These are phyloP conservation scores for Muscicapa striata DNA, from an alignment of 2,797 vertebrate species.

Conservation along the genomic window DNA sequence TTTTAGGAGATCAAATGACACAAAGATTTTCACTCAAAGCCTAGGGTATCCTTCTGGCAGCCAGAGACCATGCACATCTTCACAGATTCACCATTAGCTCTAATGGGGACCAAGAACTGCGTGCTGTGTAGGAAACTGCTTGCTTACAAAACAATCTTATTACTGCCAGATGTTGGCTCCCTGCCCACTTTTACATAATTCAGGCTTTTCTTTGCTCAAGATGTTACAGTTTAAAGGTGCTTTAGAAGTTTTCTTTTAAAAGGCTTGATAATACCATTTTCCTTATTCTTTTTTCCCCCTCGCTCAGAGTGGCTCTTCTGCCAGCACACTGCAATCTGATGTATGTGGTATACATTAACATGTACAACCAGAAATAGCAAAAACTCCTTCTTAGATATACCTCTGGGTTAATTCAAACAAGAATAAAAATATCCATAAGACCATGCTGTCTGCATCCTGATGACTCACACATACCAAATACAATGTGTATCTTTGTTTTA, in stretches of 20 bases:
- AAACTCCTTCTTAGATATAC: background rate
- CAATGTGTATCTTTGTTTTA: background rate
- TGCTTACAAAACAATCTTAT: conserved; percentile 78
- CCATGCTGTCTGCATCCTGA: background rate
- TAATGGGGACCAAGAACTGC: conserved; percentile 40
- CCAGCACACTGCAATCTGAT: background rate
- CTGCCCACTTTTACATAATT: conserved; percentile 75
- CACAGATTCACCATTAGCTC: conserved; percentile 46
- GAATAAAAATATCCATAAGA: background rate
- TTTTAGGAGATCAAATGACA: conserved; percentile 69
- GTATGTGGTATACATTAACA: background rate
- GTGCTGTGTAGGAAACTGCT: conserved; percentile 66
- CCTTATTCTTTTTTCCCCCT: background rate
- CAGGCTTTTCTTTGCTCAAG: conserved; percentile 70
- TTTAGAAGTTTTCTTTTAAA: conserved; percentile 75
- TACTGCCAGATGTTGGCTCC: conserved; percentile 80
- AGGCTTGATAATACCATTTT: conserved; percentile 36
- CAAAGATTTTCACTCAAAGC: conserved; percentile 49
- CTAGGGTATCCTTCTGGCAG: conserved; percentile 63
- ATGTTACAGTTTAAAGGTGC: conserved; percentile 75
- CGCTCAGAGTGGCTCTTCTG: background rate
- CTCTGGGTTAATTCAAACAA: conserved; percentile 8
- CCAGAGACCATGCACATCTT: conserved; percentile 67
- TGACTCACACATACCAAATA: background rate
- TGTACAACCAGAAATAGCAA: background rate